Conservation (phyloP, 2,888 invertebrate species). For the Cyclophora albipunctata region DNA sequence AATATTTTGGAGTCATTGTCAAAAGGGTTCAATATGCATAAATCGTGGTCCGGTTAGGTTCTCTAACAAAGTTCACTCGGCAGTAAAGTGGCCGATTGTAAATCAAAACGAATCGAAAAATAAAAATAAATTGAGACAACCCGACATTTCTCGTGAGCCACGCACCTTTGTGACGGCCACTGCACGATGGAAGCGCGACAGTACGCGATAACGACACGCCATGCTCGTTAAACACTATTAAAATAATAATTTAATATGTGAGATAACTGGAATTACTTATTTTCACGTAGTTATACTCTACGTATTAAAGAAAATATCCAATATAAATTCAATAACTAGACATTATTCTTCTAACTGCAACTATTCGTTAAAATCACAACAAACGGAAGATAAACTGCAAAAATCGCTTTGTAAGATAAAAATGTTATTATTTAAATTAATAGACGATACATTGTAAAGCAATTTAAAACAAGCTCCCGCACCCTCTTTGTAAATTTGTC, state of each 20-base stretch:
- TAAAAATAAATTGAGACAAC: slow-evolving; percentile 49
- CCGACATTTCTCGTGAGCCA: slow-evolving; percentile 49
- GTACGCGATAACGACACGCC: neutral
- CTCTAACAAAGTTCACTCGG: slow-evolving; percentile 66
- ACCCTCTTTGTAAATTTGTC: slow-evolving; percentile 66
- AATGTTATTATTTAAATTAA: slow-evolving; percentile 42
- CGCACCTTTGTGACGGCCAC: slow-evolving; percentile 37
- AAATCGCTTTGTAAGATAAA: slow-evolving; percentile 11
- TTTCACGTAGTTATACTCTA: too few relatives aligned
- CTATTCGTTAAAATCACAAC: too few relatives aligned
- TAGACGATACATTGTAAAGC: slow-evolving; percentile 62
- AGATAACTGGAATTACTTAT: too few relatives aligned
- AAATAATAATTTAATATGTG: too few relatives aligned
- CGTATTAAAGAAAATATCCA: too few relatives aligned
- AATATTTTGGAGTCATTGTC: slow-evolving; percentile 64
- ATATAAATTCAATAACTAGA: too few relatives aligned
- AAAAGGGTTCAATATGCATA: slow-evolving; percentile 51
- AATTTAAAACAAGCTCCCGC: slow-evolving; percentile 65
- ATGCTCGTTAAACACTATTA: too few relatives aligned
- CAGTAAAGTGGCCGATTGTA: slow-evolving; percentile 68
- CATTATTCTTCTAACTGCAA: too few relatives aligned
- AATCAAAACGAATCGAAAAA: slow-evolving; percentile 69
- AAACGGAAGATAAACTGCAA: too few relatives aligned
- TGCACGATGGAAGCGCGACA: neutral
- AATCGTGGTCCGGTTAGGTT: slow-evolving; percentile 62